These are phyloP conservation scores for Alsophila aescularia DNA, from an alignment of 2,888 invertebrate species.

Conservation along the genomic window DNA sequence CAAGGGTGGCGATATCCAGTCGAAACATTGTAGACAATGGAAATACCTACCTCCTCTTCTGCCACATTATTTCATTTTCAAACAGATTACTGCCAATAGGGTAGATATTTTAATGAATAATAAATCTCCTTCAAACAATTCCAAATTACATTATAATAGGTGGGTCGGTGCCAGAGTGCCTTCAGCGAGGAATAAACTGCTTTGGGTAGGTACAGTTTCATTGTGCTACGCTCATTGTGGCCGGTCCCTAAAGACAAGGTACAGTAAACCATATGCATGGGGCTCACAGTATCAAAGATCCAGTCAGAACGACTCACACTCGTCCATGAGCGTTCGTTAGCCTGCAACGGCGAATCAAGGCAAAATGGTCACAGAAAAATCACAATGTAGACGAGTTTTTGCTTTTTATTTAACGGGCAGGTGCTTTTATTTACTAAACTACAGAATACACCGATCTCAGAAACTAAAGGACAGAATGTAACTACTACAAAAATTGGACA, in stretches of 20 bases:
- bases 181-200: constrained; percentile 53
- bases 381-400: too few relatives aligned
- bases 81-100: constrained; percentile 37
- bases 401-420: too few relatives aligned
- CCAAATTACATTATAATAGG: constrained; percentile 41
- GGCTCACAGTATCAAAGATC: not conserved
- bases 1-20: not conserved
- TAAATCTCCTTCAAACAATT: constrained; percentile 43
- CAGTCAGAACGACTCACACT: not conserved
- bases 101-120: constrained; percentile 38
- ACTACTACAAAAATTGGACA: too few relatives aligned
- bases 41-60: constrained; percentile 23
- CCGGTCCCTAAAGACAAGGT: constrained; percentile 47
- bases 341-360: too few relatives aligned
- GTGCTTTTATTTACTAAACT: too few relatives aligned
- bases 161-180: constrained; percentile 39
- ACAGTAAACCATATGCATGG: not conserved
- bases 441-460: too few relatives aligned
- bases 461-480: too few relatives aligned
- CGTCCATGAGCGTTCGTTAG: not conserved
- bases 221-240: constrained; percentile 63
- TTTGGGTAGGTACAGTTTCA: constrained; percentile 62
- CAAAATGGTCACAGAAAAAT: too few relatives aligned
- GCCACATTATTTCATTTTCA: constrained; percentile 34
- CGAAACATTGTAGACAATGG: constrained; percentile 11